Percentiles rank a stretch among this genome's conserved stretches.
Conservation (phyloP, 53 echinoderm and acorn worm genomes). For the Antedon mediterranea region DNA sequence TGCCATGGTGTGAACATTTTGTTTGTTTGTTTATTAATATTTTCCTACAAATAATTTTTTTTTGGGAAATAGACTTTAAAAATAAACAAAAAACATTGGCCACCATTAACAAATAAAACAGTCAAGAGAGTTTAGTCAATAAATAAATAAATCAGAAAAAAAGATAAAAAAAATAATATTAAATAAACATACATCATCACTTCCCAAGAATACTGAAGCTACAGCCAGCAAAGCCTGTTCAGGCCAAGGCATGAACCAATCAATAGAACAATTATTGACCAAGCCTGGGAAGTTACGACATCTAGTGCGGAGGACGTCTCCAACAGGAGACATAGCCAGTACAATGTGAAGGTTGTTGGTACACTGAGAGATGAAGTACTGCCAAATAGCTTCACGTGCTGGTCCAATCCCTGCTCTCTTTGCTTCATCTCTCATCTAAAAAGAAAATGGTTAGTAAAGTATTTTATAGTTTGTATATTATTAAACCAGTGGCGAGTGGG, state of each 20-base stretch:
- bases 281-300: conserved; percentile 97
- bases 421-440: conserved; percentile 82
- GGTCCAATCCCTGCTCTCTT: conserved; percentile 67
- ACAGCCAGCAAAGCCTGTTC: conserved; percentile 89
- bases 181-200: conserved; percentile 78
- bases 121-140: no score
- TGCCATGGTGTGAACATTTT: no score
- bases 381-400: conserved; percentile 83
- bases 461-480: no score
- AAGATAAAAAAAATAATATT: no score
- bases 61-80: no score
- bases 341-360: conserved; percentile 87
- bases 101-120: no score
- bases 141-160: no score
- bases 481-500: no score
- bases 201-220: conserved; percentile 68
- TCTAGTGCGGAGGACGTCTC: conserved; percentile 80
- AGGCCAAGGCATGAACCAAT: conserved; percentile 99
- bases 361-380: conserved; percentile 90
- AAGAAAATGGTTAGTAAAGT: background rate
- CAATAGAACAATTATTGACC: conserved; percentile 98
- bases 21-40: no score
- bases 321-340: conserved; percentile 97
- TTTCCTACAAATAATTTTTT: no score
- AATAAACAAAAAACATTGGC: no score